phyloP scores from a whole-genome alignment of 23 tunicate species.

The Ascidia mentula region DNA sequence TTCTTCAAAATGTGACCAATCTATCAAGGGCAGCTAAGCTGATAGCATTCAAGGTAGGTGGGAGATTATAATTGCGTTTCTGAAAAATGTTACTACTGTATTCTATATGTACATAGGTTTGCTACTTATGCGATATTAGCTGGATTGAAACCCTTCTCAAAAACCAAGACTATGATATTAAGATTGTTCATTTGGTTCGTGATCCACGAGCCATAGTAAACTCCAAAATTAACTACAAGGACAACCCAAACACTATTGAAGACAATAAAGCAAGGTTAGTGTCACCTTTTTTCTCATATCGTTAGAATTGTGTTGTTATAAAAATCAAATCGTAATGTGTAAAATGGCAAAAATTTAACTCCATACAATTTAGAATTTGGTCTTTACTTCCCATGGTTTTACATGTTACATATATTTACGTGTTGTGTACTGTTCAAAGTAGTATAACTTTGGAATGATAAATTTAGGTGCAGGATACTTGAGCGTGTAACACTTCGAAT shows the following conservation, averaged over 20 bases:
- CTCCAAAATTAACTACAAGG: background rate
- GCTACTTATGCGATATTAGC: background rate
- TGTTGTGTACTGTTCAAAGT: no score
- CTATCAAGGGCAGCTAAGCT: background rate
- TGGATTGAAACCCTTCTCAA: background rate
- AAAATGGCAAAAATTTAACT: no score
- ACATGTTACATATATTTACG: no score
- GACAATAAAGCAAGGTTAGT: background rate
- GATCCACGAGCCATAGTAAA: slow-evolving; percentile 34
- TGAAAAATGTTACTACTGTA: no score
- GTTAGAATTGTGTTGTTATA: no score
- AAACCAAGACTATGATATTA: slow-evolving; percentile 14
- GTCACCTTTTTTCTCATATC: no score
- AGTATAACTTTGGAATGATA: no score
- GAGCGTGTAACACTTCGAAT: no score
- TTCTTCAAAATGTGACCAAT: background rate
- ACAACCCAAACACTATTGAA: background rate
- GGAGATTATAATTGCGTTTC: background rate
- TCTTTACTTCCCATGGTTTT: no score
- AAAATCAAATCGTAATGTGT: no score
- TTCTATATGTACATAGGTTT: slow-evolving; percentile 14
- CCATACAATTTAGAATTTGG: no score
- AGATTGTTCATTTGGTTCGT: slow-evolving; percentile 28
- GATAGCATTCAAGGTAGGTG: background rate
- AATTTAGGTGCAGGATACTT: no score